A percentile compares a stretch with the other conserved stretches of the same genome.
Conservation (phyloP, 53 echinoderm and acorn worm genomes). For the Stichopus horrens region DNA sequence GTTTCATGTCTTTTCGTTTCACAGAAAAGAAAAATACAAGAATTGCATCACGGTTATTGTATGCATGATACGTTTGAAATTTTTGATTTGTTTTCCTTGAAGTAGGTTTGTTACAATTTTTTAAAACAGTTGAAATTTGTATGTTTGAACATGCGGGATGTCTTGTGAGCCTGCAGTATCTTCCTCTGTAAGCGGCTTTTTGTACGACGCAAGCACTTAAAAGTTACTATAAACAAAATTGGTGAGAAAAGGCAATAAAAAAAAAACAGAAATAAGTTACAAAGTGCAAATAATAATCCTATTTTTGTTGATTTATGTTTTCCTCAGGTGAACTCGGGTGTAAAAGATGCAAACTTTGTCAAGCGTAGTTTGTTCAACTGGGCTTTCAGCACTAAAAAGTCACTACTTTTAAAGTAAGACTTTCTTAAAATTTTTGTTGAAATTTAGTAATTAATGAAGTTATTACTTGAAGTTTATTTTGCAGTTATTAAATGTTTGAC, state of each 20-base stretch:
- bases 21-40: background rate
- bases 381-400: conserved; percentile 72
- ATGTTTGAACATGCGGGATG: no score
- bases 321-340: conserved; percentile 61
- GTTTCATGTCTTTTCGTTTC: background rate
- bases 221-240: no score
- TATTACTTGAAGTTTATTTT: background rate
- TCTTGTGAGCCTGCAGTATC: no score
- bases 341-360: conserved; percentile 55
- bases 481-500: background rate
- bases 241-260: background rate
- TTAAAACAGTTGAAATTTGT: no score
- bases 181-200: no score
- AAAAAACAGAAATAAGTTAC: background rate
- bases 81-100: no score
- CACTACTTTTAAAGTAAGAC: conserved; percentile 55
- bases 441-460: background rate
- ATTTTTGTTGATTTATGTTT: background rate
- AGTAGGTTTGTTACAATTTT: no score
- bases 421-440: background rate
- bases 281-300: background rate
- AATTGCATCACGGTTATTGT: no score
- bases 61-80: no score
- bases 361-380: conserved; percentile 76
- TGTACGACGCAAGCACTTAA: no score